Evolutionary conservation across 2,888 invertebrate species (phyloP), one percentile per base, ranked within the genome.

Genomic region (Heteromurus nitidus): DNA sequence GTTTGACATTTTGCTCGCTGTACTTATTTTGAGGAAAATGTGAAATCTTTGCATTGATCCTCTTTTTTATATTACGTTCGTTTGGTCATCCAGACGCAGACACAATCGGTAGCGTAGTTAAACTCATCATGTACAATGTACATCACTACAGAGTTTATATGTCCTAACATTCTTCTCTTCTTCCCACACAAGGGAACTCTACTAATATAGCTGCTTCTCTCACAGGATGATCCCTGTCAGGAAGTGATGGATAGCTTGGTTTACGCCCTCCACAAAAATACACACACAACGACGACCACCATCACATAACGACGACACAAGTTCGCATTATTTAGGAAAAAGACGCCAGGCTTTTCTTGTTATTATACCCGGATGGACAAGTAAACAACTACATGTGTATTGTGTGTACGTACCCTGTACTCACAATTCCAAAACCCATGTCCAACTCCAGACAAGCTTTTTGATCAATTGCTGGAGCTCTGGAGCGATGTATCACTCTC

Each of bases 151-250:
- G n/a, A n/a, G n/a, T n/a, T n/a, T n/a, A n/a, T n/a, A n/a, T n/a
- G n/a, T n/a, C n/a, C n/a, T n/a, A n/a, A n/a, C n/a, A n/a, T n/a
- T 11, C 22, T 11, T 55, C 26, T 55, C 13, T 53, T 22, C 5
- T 36, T 36, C 20, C 22, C 13, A 13, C 58, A 26, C 13, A 16
- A 58, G 28, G 13, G 18, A 58, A 58, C 18, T 44, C 36, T 47
- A 47, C 7, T 47, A 47, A 47, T 47, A n/a, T 42, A 65, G 24
- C 42, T 31, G 31, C 28, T 47, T 70, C 31, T 79, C 83, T 83
- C 82, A 70, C 82, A 83, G 84, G 85, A 86, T 86, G 86, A 87
- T 86, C 84, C 87, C 85, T 87, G 87, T 87, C 87, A 86, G 80
- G 73, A 68, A 64, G 86, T 86, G 86, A 87, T 86, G 85, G 87